Evolutionary conservation across 2,888 invertebrate genomes (phyloP).

Genomic region (Leptopilina drosophilae): DNA sequence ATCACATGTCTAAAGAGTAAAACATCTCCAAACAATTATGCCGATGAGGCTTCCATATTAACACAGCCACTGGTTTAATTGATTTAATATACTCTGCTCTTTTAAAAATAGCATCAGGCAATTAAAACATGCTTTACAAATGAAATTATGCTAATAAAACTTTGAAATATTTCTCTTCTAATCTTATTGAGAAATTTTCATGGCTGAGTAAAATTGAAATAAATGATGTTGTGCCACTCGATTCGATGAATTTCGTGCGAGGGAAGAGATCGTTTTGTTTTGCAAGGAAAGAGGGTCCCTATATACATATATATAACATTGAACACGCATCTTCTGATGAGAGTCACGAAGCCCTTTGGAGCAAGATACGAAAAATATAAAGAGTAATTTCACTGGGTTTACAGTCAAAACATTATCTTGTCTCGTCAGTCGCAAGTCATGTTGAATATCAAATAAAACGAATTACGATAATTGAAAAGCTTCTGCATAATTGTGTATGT

Average conservation of each 20-base stretch:
- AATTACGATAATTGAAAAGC: constrained; percentile 8
- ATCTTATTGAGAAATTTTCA: constrained; percentile 45
- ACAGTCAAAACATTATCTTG: constrained; percentile 29
- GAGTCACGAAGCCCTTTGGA: constrained; percentile 12
- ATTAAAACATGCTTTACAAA: too few relatives aligned
- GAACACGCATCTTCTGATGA: constrained; percentile 7
- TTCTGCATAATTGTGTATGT: not conserved
- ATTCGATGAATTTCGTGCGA: constrained; percentile 47
- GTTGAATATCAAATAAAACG: not conserved
- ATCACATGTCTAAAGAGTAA: constrained; percentile 34
- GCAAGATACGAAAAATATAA: constrained; percentile 18
- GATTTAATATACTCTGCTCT: too few relatives aligned
- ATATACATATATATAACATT: not conserved
- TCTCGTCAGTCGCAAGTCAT: not conserved
- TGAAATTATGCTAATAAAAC: too few relatives aligned
- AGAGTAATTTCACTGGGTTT: constrained; percentile 10
- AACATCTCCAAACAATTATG: constrained; percentile 57
- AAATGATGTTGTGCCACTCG: constrained; percentile 60
- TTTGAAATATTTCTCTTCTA: too few relatives aligned
- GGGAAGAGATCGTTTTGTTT: constrained; percentile 47
- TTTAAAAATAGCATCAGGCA: too few relatives aligned
- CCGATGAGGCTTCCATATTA: constrained; percentile 53
- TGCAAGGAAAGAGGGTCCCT: constrained; percentile 18
- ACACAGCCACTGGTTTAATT: too few relatives aligned
- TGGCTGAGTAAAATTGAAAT: constrained; percentile 64